Conservation (phyloP, 2,888 invertebrate genomes). For the Cataglyphis livida region DNA sequence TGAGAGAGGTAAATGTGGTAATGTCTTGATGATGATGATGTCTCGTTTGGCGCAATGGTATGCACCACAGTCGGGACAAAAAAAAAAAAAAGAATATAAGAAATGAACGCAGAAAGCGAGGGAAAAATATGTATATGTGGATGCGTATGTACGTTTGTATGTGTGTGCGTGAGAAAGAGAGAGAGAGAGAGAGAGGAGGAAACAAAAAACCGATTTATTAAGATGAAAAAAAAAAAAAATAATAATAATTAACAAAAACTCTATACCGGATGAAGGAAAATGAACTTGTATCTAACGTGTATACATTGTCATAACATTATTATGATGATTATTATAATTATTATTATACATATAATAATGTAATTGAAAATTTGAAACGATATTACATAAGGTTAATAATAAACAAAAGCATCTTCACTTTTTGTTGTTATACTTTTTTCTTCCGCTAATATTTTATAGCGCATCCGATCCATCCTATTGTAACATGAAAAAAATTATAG, state of each 20-base stretch:
- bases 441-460: constrained; percentile 36
- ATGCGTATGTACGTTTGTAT: neutral
- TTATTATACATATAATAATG: constrained; percentile 84
- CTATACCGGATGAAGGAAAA: constrained; percentile 82
- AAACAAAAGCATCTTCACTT: constrained; percentile 85
- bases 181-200: constrained; percentile 67
- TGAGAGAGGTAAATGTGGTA: constrained; percentile 55
- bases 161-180: constrained; percentile 13
- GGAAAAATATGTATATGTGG: neutral
- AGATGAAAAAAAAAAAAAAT: constrained; percentile 73
- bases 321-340: constrained; percentile 80
- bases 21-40: constrained; percentile 55
- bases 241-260: constrained; percentile 78
- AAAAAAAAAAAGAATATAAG: constrained; percentile 75
- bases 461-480: neutral
- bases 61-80: constrained; percentile 78
- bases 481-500: neutral
- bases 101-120: constrained; percentile 76
- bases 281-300: constrained; percentile 85
- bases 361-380: constrained; percentile 85
- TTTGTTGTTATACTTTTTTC: constrained; percentile 70
- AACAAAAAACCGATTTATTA: constrained; percentile 82
- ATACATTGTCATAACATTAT: constrained; percentile 85
- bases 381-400: constrained; percentile 86
- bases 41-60: constrained; percentile 80